Conservation (phyloP, 2,113 vertebrate species). For the Gorsachius goisagi region DNA sequence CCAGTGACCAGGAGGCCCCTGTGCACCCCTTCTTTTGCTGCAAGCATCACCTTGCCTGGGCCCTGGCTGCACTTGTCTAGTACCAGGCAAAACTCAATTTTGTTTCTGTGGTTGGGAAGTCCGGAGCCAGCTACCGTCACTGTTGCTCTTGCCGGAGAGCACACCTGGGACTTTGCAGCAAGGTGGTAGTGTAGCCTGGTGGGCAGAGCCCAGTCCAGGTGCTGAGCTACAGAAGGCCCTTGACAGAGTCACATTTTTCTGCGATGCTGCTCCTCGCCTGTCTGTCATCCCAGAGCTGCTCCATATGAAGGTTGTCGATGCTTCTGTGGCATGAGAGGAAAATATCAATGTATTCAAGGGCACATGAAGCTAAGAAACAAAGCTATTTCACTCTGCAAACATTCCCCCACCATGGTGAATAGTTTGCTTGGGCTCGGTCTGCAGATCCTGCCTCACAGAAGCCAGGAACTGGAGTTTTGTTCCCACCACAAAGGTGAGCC, state of each 20-base stretch:
- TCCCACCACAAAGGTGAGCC: background rate
- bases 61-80: background rate
- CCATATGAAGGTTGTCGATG: background rate
- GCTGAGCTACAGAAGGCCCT: background rate
- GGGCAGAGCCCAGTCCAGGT: background rate
- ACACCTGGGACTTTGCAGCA: background rate
- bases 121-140: background rate
- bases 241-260: accelerated
- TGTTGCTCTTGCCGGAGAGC: background rate
- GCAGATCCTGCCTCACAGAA: background rate
- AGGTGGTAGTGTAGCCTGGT: background rate
- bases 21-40: background rate
- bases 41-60: background rate
- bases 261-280: background rate
- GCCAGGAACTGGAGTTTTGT: background rate
- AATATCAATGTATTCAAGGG: background rate
- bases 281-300: background rate
- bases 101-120: background rate
- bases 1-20: background rate
- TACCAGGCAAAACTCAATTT: background rate
- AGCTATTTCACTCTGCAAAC: background rate
- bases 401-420: accelerated
- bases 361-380: background rate
- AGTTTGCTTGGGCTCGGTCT: background rate
- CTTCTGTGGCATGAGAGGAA: background rate